Evolutionary conservation across 1,140 invertebrate species (phyloP).

Genomic region (Megathymus violae): DNA sequence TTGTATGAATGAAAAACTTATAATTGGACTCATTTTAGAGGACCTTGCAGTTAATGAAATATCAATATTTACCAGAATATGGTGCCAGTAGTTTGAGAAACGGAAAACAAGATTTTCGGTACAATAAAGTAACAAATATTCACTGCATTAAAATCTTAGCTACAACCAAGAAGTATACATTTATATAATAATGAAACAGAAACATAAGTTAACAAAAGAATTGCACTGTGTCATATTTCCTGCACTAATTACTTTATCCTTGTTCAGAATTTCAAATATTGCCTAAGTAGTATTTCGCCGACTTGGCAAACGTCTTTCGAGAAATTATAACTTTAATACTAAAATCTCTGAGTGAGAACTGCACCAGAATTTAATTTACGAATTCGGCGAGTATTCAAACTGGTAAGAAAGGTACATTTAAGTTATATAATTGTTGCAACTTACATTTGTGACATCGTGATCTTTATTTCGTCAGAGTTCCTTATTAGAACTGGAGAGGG

Average conservation of each 20-base stretch:
- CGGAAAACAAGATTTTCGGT: too few species aligned
- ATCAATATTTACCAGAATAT: too few species aligned
- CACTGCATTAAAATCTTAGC: too few species aligned
- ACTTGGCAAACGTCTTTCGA: slow-evolving; percentile 26
- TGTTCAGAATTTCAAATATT: slow-evolving; percentile 27
- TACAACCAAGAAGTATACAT: too few species aligned
- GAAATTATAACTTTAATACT: slow-evolving; percentile 21
- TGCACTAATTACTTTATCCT: slow-evolving; percentile 27
- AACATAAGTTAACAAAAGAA: slow-evolving; percentile 18
- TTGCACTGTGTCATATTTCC: slow-evolving; percentile 28
- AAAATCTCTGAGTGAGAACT: slow-evolving; percentile 15
- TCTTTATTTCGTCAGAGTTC: too few species aligned
- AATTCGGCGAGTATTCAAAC: not conserved
- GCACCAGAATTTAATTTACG: slow-evolving; percentile 4
- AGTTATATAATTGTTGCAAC: slow-evolving; percentile 9
- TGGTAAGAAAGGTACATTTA: not conserved
- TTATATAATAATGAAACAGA: not conserved
- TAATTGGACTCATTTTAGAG: too few species aligned
- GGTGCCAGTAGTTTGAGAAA: too few species aligned
- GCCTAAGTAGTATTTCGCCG: slow-evolving; percentile 27
- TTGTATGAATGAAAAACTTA: too few species aligned
- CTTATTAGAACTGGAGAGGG: too few species aligned
- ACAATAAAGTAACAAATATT: too few species aligned
- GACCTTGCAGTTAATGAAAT: too few species aligned
- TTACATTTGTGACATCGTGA: not conserved